These are phyloP conservation scores for Eurosta solidaginis DNA, from an alignment of 1,140 invertebrate species.

Conservation along the genomic window DNA sequence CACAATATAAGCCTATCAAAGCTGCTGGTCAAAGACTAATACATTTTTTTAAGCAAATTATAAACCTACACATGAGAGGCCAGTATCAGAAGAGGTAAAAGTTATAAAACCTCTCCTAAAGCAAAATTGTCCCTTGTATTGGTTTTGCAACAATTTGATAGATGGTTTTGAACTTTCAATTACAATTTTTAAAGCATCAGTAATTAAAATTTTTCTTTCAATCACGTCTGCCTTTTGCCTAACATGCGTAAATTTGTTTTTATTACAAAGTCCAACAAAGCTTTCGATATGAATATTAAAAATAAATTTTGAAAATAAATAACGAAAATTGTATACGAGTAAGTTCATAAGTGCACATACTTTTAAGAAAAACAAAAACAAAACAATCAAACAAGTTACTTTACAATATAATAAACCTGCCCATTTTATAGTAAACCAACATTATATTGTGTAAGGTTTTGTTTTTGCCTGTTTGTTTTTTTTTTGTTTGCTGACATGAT, in stretches of 20 bases:
- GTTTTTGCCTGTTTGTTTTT: not conserved
- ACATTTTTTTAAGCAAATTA: too few species aligned
- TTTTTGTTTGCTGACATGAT: not conserved
- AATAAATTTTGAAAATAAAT: too few species aligned
- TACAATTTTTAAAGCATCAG: not conserved
- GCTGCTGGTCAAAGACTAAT: too few species aligned
- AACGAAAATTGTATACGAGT: not conserved
- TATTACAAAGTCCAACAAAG: not conserved
- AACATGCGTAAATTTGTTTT: not conserved
- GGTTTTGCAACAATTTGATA: too few species aligned
- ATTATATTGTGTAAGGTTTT: not conserved
- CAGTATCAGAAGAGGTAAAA: too few species aligned
- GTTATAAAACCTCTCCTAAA: too few species aligned
- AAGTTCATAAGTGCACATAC: too few species aligned
- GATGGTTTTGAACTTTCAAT: too few species aligned
- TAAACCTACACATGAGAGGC: too few species aligned
- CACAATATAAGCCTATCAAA: too few species aligned
- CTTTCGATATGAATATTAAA: slow-evolving; percentile 11
- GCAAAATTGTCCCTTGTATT: too few species aligned
- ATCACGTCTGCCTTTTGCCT: not conserved
- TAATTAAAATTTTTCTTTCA: not conserved
- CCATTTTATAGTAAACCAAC: slow-evolving; percentile 9
- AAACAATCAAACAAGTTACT: not conserved
- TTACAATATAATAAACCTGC: slow-evolving; percentile 16
- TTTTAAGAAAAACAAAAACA: not conserved